These are phyloP conservation scores for Ophioderma brevispina DNA, from an alignment of 35 echinoderm and acorn worm genomes.

Conservation along the genomic window DNA sequence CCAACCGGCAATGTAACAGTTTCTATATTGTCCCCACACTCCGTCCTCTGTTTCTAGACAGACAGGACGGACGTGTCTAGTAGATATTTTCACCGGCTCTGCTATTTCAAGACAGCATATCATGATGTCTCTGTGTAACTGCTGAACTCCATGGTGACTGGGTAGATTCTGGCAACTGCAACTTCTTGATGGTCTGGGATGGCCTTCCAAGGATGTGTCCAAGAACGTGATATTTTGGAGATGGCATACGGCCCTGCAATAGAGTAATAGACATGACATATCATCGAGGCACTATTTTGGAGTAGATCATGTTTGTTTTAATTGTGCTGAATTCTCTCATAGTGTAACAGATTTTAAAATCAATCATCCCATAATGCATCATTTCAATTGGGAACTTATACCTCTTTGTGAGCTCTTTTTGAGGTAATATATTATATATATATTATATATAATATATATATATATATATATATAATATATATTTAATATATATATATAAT, in stretches of 20 bases:
- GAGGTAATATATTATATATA: no score
- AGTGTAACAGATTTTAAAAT: no score
- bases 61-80: slow-evolving; percentile 16
- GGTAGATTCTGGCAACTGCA: neutral
- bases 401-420: no score
- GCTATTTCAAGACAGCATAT: slow-evolving; percentile 22
- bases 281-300: no score
- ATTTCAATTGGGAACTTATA: no score
- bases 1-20: slow-evolving; percentile 54
- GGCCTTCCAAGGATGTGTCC: neutral
- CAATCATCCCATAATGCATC: no score
- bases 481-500: no score
- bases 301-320: no score
- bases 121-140: neutral
- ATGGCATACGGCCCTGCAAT: slow-evolving; percentile 3
- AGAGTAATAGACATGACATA: neutral
- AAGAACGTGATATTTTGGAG: slow-evolving; percentile 31
- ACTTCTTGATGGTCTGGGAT: slow-evolving; percentile 31
- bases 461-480: no score
- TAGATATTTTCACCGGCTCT: slow-evolving; percentile 9
- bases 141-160: slow-evolving; percentile 15
- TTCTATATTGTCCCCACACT: slow-evolving; percentile 20
- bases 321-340: no score
- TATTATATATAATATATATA: no score
- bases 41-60: slow-evolving; percentile 18